Evolutionary conservation across 2,113 vertebrate species (phyloP).

Genomic region (Cynopterus brachyotis): DNA sequence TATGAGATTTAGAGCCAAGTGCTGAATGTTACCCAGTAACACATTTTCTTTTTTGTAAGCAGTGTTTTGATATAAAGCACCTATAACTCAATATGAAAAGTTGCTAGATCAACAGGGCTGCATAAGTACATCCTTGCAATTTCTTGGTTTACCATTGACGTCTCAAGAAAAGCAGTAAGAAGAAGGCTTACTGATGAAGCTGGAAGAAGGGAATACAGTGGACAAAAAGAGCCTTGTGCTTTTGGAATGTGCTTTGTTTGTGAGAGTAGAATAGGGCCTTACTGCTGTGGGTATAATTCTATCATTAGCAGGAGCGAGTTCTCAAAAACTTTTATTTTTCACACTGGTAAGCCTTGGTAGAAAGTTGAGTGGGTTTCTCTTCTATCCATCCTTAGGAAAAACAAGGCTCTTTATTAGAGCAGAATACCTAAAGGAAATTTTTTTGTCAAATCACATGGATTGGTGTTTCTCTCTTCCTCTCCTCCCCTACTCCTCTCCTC

Average conservation of each 20-base stretch:
- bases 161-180: neutral
- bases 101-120: neutral
- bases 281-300: neutral
- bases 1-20: neutral
- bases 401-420: neutral
- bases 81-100: neutral
- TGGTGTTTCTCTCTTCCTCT: neutral
- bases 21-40: neutral
- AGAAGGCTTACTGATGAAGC: neutral
- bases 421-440: neutral
- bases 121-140: neutral
- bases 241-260: slow-evolving; percentile 4
- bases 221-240: neutral
- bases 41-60: neutral
- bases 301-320: neutral
- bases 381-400: neutral
- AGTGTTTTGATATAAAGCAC: neutral
- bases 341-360: neutral
- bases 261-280: neutral
- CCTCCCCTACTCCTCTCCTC: neutral
- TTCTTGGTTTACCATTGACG: neutral
- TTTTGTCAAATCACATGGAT: neutral
- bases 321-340: slow-evolving; percentile 9
- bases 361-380: slow-evolving; percentile 12
- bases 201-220: neutral